These are phyloP conservation scores for Leuctra nigra DNA, from an alignment of 2,888 invertebrate genomes.

Conservation along the genomic window DNA sequence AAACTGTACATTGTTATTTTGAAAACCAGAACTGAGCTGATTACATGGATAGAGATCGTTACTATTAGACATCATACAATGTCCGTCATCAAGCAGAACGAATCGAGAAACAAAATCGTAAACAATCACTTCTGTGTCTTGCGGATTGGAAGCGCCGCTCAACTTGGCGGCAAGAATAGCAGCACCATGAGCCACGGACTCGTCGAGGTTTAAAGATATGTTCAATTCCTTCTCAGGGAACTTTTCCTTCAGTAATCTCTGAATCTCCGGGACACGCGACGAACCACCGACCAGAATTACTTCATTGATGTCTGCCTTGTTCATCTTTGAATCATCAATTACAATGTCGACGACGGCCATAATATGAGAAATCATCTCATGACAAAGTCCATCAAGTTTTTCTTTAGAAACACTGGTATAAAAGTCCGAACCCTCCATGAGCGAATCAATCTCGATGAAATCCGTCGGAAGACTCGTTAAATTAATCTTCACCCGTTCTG, in stretches of 20 bases:
- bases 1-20: no score
- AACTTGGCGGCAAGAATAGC: constrained; percentile 95
- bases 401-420: constrained; percentile 93
- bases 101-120: no score
- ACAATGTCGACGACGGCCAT: constrained; percentile 97
- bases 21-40: no score
- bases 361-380: constrained; percentile 92
- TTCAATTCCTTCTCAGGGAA: constrained; percentile 95
- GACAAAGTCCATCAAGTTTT: constrained; percentile 93
- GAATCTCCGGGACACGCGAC: constrained; percentile 96
- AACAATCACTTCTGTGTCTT: constrained; percentile 69
- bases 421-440: constrained; percentile 91
- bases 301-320: constrained; percentile 82
- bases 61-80: no score
- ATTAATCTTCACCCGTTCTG: constrained; percentile 81
- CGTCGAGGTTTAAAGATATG: constrained; percentile 95
- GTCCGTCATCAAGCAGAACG: no score
- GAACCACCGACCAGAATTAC: constrained; percentile 93
- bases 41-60: no score
- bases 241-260: constrained; percentile 85
- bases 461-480: constrained; percentile 84
- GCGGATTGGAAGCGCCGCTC: constrained; percentile 50
- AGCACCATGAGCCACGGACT: constrained; percentile 96
- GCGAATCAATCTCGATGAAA: constrained; percentile 90
- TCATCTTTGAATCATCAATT: constrained; percentile 88